Evolutionary conservation across 2,113 vertebrate genomes (phyloP).

Genomic region (Platysternon megacephalum): DNA sequence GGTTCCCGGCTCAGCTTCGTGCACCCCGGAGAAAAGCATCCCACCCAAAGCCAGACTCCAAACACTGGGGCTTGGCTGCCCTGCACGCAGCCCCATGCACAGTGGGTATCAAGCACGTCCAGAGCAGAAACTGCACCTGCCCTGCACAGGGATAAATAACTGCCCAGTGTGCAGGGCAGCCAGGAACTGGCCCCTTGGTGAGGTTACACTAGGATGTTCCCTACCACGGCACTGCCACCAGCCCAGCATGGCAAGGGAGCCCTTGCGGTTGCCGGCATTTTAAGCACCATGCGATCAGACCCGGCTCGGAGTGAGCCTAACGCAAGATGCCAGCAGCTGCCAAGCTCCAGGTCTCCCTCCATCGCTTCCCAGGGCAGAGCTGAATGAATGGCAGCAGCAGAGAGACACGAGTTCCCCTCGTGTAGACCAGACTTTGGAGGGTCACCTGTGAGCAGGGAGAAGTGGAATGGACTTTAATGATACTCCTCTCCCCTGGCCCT

Average conservation of each 20-base stretch:
- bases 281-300: fast-evolving
- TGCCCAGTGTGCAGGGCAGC: neutral
- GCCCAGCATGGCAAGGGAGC: neutral
- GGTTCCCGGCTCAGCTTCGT: neutral
- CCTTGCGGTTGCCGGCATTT: neutral
- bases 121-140: neutral
- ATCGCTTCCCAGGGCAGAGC: neutral
- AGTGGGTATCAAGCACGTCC: neutral
- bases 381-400: neutral
- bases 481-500: conserved; percentile 7
- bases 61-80: neutral
- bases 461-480: conserved; percentile 32
- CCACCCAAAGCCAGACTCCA: neutral
- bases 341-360: neutral
- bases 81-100: neutral
- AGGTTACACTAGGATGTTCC: neutral
- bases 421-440: neutral
- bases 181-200: too few species aligned
- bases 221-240: neutral
- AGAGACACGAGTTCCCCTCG: neutral
- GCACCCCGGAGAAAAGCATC: neutral
- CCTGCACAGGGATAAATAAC: neutral
- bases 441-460: neutral
- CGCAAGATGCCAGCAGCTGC: neutral
- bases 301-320: neutral